Conservation (phyloP, 2,113 vertebrate genomes). For the Scalopus aquaticus region DNA sequence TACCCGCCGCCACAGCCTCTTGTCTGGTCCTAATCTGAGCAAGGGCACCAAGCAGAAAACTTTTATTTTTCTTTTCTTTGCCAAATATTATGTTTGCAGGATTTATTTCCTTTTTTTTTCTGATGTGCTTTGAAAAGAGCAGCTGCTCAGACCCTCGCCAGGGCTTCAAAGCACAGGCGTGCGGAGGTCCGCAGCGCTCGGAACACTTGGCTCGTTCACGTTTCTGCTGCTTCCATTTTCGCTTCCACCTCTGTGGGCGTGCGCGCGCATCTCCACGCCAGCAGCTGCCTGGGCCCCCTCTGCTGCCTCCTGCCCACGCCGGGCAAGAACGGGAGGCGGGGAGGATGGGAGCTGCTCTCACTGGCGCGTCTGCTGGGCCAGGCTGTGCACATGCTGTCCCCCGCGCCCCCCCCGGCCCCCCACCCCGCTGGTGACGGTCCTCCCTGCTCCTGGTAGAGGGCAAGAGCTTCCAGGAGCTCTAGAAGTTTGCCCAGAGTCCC, state of each 20-base stretch:
- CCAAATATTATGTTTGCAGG: neutral
- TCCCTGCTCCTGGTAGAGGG: neutral
- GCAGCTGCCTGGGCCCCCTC: neutral
- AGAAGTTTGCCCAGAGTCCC: neutral
- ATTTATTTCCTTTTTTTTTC: neutral
- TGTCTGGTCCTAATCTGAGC: neutral
- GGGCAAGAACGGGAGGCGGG: too few relatives aligned
- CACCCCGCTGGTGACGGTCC: neutral
- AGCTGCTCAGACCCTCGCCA: neutral
- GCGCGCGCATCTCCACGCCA: fast-evolving
- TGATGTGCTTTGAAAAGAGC: neutral
- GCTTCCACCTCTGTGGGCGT: neutral
- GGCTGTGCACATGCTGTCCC: fast-evolving
- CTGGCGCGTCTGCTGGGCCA: fast-evolving
- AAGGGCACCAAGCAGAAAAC: neutral
- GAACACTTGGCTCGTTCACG: neutral
- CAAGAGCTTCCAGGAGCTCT: neutral
- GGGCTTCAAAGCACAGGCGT: neutral
- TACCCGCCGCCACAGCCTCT: neutral
- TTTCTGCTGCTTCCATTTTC: neutral
- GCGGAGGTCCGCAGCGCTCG: fast-evolving
- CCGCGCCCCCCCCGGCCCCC: too few relatives aligned
- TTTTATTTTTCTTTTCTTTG: neutral
- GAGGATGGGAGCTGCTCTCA: neutral
- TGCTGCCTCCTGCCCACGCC: neutral